These are phyloP conservation scores for Coelopa pilipes DNA, from an alignment of 2,888 invertebrate genomes.

Conservation along the genomic window DNA sequence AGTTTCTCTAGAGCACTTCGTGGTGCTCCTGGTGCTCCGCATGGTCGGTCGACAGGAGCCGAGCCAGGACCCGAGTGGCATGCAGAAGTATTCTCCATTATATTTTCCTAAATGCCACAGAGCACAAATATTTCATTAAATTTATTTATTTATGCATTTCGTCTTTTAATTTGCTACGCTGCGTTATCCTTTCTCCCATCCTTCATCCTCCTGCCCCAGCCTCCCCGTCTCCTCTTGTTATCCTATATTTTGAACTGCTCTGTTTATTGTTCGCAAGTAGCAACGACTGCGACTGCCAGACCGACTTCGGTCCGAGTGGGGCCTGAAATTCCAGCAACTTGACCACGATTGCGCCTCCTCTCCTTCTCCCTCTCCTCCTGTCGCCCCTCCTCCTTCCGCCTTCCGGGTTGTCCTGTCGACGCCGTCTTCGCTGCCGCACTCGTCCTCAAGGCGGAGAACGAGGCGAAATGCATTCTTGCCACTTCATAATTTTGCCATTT, in stretches of 20 bases:
- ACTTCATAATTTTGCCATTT: conserved; percentile 8
- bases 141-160: conserved; percentile 26
- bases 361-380: too few species aligned
- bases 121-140: conserved; percentile 38
- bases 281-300: neutral
- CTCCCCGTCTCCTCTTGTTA: too few species aligned
- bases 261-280: conserved; percentile 23
- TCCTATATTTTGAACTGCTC: neutral
- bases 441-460: too few species aligned
- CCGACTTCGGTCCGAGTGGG: neutral
- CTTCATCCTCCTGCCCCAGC: conserved; percentile 14
- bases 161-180: conserved; percentile 41
- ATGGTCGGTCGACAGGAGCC: too few species aligned
- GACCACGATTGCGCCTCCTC: conserved; percentile 5
- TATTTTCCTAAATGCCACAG: conserved; percentile 6
- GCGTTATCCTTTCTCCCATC: conserved; percentile 28
- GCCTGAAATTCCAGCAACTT: conserved; percentile 26
- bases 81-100: neutral
- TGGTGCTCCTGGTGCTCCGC: too few species aligned
- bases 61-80: neutral
- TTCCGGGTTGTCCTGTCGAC: neutral
- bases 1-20: conserved; percentile 14
- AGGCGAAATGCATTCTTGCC: neutral
- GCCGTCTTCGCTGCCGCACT: neutral
- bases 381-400: neutral